These are phyloP conservation scores for Prochilodus magdalenae DNA, from an alignment of 2,113 vertebrate species.

Conservation along the genomic window DNA sequence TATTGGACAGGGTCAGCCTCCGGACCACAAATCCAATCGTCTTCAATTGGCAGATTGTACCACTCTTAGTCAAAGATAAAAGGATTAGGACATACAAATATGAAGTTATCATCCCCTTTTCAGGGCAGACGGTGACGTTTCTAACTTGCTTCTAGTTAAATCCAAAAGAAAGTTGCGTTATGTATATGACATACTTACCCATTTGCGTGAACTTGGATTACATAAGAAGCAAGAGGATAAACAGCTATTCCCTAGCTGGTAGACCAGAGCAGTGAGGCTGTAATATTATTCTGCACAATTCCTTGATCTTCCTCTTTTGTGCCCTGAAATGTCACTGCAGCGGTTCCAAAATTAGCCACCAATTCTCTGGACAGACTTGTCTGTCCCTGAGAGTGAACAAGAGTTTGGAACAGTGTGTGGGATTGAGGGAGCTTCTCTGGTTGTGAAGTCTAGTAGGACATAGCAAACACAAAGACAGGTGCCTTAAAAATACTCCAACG, in stretches of 20 bases:
- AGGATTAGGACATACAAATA: too few relatives aligned
- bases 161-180: not conserved
- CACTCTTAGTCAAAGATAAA: not conserved
- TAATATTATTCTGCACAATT: conserved; percentile 8
- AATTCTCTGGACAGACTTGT: conserved; percentile 54
- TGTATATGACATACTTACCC: not conserved
- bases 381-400: conserved; percentile 58
- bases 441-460: not conserved
- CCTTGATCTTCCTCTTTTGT: conserved; percentile 4
- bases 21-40: not conserved
- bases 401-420: conserved; percentile 28
- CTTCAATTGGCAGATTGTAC: not conserved
- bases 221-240: not conserved
- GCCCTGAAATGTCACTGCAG: conserved; percentile 28
- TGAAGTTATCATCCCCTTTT: too few relatives aligned
- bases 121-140: too few relatives aligned
- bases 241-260: not conserved
- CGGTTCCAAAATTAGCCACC: conserved; percentile 50
- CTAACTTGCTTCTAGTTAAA: too few relatives aligned
- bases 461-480: not conserved
- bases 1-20: not conserved
- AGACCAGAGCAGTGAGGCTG: not conserved
- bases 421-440: not conserved
- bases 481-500: not conserved
- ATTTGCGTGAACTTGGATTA: not conserved